phyloP scores from a whole-genome alignment of 2,113 vertebrate genomes.

The Cathartes aura region DNA sequence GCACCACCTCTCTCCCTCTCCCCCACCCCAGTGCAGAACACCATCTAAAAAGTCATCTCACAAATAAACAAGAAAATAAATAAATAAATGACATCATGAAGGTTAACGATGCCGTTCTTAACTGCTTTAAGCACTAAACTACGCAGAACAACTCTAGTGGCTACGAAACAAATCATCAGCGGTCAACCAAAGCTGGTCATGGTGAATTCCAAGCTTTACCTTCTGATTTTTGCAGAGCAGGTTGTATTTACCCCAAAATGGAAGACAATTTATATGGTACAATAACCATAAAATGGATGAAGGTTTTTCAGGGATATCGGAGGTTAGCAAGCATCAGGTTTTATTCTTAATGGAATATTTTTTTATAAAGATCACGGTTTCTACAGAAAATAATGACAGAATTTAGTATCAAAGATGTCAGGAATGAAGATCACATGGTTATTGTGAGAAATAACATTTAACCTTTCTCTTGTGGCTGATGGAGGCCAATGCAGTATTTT shows the following conservation, averaged over 20 bases:
- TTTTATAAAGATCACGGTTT: conserved; percentile 70
- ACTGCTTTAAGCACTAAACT: not conserved
- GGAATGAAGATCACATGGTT: conserved; percentile 78
- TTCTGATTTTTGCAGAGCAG: not conserved
- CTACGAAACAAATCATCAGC: conserved; percentile 13
- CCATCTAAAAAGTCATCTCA: not conserved
- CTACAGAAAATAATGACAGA: conserved; percentile 74
- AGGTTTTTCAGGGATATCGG: conserved; percentile 52
- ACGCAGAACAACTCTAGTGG: not conserved
- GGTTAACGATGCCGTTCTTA: not conserved
- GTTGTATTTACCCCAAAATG: not conserved
- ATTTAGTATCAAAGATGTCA: conserved; percentile 79
- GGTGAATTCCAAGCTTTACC: conserved; percentile 17
- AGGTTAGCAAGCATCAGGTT: conserved; percentile 28
- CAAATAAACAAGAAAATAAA: not conserved
- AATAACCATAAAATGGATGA: conserved; percentile 59
- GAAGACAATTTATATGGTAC: conserved; percentile 12
- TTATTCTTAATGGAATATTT: conserved; percentile 48
- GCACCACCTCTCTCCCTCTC: too few species aligned
- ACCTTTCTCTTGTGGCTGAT: conserved; percentile 80
- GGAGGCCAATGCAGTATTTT: conserved; percentile 80
- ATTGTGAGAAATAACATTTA: conserved; percentile 82
- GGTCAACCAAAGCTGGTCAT: not conserved
- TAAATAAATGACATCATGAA: not conserved
- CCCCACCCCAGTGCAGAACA: not conserved